Evolutionary conservation across 2,888 invertebrate species (phyloP).

Genomic region (Hirtodrosophila alboralis): DNA sequence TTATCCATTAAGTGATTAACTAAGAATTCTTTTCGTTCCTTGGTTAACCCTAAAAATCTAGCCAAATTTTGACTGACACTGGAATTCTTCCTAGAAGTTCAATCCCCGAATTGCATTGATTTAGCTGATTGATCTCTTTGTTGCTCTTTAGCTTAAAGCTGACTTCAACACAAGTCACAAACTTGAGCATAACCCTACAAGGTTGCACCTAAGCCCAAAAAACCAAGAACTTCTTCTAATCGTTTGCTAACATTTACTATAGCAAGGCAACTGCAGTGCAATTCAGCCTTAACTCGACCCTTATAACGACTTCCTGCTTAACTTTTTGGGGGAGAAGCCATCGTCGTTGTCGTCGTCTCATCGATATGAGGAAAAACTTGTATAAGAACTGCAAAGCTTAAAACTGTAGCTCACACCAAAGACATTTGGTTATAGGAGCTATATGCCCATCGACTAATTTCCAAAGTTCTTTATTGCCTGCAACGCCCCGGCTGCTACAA

Average conservation of each 20-base stretch:
- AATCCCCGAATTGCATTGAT: too few relatives aligned
- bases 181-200: background rate
- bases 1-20: too few relatives aligned
- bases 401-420: constrained; percentile 35
- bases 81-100: too few relatives aligned
- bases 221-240: constrained; percentile 20
- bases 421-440: constrained; percentile 29
- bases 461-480: constrained; percentile 79
- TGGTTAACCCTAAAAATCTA: too few relatives aligned
- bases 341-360: constrained; percentile 44
- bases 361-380: constrained; percentile 60
- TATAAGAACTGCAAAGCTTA: constrained; percentile 49
- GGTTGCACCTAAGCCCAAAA: background rate
- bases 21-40: too few relatives aligned
- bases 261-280: constrained; percentile 34
- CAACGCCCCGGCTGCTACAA: constrained; percentile 59
- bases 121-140: too few relatives aligned
- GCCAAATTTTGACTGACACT: too few relatives aligned
- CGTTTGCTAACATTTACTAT: constrained; percentile 4
- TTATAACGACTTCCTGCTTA: constrained; percentile 78
- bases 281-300: constrained; percentile 52
- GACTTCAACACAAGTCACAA: background rate
- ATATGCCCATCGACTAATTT: constrained; percentile 71
- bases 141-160: too few relatives aligned
- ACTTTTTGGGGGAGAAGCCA: constrained; percentile 35